These are phyloP conservation scores for Ancistrus triradiatus DNA, from an alignment of 2,113 vertebrate genomes.

Conservation along the genomic window DNA sequence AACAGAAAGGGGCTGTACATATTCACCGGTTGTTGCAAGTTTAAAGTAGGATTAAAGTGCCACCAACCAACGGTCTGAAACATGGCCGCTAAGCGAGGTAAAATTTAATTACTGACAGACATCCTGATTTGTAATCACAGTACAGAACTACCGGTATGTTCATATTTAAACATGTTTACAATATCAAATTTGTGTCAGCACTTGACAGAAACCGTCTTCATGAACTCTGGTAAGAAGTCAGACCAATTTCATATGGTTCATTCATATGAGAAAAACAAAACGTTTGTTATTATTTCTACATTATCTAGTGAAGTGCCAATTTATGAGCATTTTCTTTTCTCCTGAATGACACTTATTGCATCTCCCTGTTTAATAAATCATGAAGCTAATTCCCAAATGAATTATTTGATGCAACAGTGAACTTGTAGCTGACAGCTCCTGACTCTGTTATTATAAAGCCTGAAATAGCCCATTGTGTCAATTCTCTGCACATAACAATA, in stretches of 20 bases:
- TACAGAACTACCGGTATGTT: too few relatives aligned
- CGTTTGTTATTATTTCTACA: not conserved
- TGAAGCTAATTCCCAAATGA: constrained; percentile 25
- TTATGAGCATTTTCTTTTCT: not conserved
- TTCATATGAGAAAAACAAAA: not conserved
- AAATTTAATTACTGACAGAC: too few relatives aligned
- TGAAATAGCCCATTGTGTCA: constrained; percentile 27
- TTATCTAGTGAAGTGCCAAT: not conserved
- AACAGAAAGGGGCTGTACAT: too few relatives aligned
- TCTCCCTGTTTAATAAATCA: constrained; percentile 22
- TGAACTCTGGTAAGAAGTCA: too few relatives aligned
- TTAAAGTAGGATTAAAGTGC: too few relatives aligned
- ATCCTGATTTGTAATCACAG: too few relatives aligned
- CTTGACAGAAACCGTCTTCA: too few relatives aligned
- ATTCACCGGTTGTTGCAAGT: too few relatives aligned
- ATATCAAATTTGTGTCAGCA: too few relatives aligned
- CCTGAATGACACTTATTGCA: constrained; percentile 4
- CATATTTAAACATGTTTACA: too few relatives aligned
- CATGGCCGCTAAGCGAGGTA: too few relatives aligned
- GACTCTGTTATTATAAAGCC: constrained; percentile 31
- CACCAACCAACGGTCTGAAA: too few relatives aligned
- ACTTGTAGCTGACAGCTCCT: constrained; percentile 32
- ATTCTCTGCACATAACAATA: constrained; percentile 24
- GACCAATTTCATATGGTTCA: not conserved
- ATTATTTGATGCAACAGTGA: constrained; percentile 32